Base-by-base conservation (phyloP, 2,797 vertebrate species). In the Threskiornis aethiopicus region DNA sequence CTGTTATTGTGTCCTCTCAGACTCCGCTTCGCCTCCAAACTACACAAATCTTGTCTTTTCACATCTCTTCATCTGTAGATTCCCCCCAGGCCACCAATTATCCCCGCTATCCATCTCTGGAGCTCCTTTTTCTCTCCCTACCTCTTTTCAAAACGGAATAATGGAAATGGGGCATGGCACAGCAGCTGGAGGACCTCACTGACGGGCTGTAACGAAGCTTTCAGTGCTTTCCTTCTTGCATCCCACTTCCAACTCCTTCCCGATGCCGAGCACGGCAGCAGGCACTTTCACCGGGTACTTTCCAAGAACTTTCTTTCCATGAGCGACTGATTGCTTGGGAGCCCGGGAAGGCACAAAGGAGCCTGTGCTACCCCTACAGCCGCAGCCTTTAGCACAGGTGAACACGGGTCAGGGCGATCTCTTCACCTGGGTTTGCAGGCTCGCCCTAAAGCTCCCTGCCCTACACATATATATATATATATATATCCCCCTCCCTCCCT, bases 361-460 rank as follows among this genome's bases (percentile, higher is more conserved):
- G 69, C 41, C 57, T 1, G 5, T 0, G 47, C 33, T 11, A 6
- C 11, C 66, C 59, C 42, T 8, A 4, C 46, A 52, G 65, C 65
- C 12, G 1, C 47, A 5, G 6, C 42, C 31, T 16, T 21, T 5
- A 7, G 25, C 57, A 2, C 8, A 3, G n/a, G 41, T 8, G 17
- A 10, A 19, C 0, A 3, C 1, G 14, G 29, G 24, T 16, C 2
- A 11, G 46, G 22, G 35, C 1, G 2, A 41, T 20, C 47, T 20
- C 57, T 8, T 12, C 29, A 7, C 35, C 46, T 3, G 29, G 69
- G 11, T 26, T 3, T 24, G 35, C 20, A 9, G 21, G 26, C 37
- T 42, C 46, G 3, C 21, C 18, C 85, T 14, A 3, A 29, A 64
- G 35, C 28, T 15, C 69, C 35, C 14, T 4, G 21, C 19, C 33